These are phyloP conservation scores for Aurelia aurita DNA, from an alignment of 30 jellyfish, hydroid and myxozoan species.

Conservation along the genomic window DNA sequence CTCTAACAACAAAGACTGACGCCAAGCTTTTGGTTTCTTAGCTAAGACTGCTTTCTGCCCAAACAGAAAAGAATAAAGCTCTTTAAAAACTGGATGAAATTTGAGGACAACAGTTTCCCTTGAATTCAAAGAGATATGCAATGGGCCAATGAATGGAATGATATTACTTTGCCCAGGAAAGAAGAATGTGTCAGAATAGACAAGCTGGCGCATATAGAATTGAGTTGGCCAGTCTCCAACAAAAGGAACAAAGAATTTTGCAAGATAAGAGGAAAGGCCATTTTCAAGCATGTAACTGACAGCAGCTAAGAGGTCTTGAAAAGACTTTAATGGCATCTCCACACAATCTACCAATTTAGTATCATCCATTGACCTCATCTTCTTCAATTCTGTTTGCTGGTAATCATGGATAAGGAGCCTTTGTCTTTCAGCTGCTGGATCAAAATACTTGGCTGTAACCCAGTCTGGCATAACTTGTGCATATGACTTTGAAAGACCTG, in stretches of 20 bases:
- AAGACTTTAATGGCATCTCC: constrained; percentile 1
- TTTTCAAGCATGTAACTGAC: constrained; percentile 31
- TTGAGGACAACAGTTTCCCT: constrained; percentile 25
- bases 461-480: no score
- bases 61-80: constrained; percentile 26
- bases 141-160: constrained; percentile 37
- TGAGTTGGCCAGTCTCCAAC: constrained; percentile 63
- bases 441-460: no score
- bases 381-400: constrained; percentile 6
- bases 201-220: constrained; percentile 34
- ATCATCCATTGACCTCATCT: no score
- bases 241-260: constrained; percentile 49
- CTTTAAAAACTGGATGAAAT: constrained; percentile 27
- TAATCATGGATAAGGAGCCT: no score
- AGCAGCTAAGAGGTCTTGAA: background rate
- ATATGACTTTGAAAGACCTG: no score
- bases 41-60: constrained; percentile 44
- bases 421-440: no score
- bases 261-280: constrained; percentile 54
- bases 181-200: constrained; percentile 1
- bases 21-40: constrained; percentile 48
- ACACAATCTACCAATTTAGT: constrained; percentile 1
- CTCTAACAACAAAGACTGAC: constrained; percentile 52
- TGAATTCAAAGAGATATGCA: no score
- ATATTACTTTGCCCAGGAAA: background rate